phyloP scores from a whole-genome alignment of 2,797 vertebrate genomes.

The Cuniculus paca region DNA sequence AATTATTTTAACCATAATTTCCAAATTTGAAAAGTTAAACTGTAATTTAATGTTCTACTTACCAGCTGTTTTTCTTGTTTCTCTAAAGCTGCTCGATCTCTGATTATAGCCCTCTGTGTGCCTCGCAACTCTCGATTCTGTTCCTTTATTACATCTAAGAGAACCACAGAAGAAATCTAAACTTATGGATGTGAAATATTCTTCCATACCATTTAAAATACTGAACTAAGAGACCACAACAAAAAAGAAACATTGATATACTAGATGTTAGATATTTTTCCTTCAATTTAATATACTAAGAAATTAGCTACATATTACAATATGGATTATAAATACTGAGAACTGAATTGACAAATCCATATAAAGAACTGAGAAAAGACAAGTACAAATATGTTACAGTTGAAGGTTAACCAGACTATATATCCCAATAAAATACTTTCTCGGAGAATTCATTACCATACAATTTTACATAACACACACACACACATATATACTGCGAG shows the following conservation, averaged over 20 bases:
- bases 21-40: conserved; percentile 73
- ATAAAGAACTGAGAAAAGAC: neutral
- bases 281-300: conserved; percentile 47
- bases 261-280: conserved; percentile 35
- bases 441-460: conserved; percentile 48
- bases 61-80: conserved; percentile 99
- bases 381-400: neutral
- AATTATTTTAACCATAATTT: conserved; percentile 65
- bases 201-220: conserved; percentile 40
- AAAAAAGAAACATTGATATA: neutral
- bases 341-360: neutral
- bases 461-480: conserved; percentile 5
- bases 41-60: conserved; percentile 85
- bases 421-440: conserved; percentile 43
- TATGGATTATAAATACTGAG: conserved; percentile 35
- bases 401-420: conserved; percentile 14
- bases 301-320: conserved; percentile 58
- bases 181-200: conserved; percentile 50
- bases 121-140: conserved; percentile 96
- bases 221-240: neutral
- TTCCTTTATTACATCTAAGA: conserved; percentile 97
- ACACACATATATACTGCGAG: no score
- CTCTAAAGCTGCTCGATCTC: conserved; percentile 96
- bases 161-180: conserved; percentile 66
- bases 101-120: conserved; percentile 97